Conservation (phyloP, 1,140 invertebrate genomes). For the Coboldia fuscipes region DNA sequence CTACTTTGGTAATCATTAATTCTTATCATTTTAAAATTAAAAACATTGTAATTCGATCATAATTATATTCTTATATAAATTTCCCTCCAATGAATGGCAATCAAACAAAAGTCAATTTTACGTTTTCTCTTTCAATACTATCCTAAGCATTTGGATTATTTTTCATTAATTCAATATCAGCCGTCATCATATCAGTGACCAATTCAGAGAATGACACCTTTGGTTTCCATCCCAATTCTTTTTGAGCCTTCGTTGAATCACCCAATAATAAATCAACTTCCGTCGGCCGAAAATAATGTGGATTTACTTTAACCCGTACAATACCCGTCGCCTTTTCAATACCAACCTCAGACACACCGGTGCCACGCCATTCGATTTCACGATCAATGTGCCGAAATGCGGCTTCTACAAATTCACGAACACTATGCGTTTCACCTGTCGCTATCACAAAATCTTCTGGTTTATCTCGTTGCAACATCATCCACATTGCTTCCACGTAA, state of each 20-base stretch:
- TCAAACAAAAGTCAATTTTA: too few species aligned
- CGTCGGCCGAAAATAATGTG: conserved; percentile 90
- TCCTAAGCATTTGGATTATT: conserved; percentile 68
- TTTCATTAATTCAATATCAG: conserved; percentile 82
- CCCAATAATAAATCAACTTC: conserved; percentile 89
- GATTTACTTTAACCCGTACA: conserved; percentile 76
- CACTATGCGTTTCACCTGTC: conserved; percentile 85
- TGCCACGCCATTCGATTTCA: conserved; percentile 66
- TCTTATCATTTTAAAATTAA: too few species aligned
- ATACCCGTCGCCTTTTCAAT: conserved; percentile 58
- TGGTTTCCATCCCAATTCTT: conserved; percentile 70
- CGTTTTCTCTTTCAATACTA: too few species aligned
- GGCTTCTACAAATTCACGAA: conserved; percentile 87
- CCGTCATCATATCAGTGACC: conserved; percentile 91
- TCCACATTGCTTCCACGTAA: conserved; percentile 99
- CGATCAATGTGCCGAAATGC: conserved; percentile 64
- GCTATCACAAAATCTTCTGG: conserved; percentile 97
- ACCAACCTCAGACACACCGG: conserved; percentile 68
- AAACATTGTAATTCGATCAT: too few species aligned
- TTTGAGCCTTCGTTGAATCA: conserved; percentile 74
- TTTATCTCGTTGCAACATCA: conserved; percentile 88
- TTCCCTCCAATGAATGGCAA: too few species aligned
- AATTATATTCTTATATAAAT: too few species aligned
- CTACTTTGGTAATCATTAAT: too few species aligned
- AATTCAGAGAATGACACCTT: conserved; percentile 66